A percentile compares a stretch with the other conserved stretches of the same genome.
These are phyloP conservation scores for Lineus longissimus DNA, from an alignment of 1,140 invertebrate species.

Conservation along the genomic window DNA sequence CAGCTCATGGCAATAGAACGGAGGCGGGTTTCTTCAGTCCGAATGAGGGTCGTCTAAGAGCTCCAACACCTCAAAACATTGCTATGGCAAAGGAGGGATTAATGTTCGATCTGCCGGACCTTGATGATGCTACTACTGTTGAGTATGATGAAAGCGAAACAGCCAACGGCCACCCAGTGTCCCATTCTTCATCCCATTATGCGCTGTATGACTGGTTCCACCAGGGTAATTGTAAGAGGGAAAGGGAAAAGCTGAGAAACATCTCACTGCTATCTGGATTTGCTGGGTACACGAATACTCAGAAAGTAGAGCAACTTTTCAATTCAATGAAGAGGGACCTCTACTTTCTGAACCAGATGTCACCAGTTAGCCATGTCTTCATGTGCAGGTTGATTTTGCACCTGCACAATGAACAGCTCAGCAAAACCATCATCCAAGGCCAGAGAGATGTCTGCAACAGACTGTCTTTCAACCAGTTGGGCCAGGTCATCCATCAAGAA, in stretches of 20 bases:
- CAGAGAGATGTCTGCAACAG: no score
- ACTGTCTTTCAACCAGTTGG: no score
- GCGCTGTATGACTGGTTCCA: not conserved
- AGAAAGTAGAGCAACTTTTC: not conserved
- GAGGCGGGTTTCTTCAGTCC: not conserved
- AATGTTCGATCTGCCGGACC: not conserved
- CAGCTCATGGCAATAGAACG: not conserved
- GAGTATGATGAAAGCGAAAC: not conserved
- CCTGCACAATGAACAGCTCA: not conserved
- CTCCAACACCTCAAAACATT: not conserved
- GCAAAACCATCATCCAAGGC: not conserved
- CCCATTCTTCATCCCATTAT: not conserved
- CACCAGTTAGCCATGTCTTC: not conserved
- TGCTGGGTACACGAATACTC: not conserved
- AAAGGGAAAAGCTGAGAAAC: not conserved
- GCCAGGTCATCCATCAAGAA: no score
- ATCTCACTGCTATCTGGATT: not conserved
- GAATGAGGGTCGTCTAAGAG: not conserved
- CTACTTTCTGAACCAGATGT: not conserved
- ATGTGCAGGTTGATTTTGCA: not conserved
- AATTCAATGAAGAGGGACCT: not conserved
- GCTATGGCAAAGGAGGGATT: not conserved
- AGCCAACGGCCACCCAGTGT: not conserved
- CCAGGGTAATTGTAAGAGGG: not conserved
- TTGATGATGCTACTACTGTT: not conserved